Conservation (phyloP, 2,888 invertebrate genomes). For the Cantharis rufa region DNA sequence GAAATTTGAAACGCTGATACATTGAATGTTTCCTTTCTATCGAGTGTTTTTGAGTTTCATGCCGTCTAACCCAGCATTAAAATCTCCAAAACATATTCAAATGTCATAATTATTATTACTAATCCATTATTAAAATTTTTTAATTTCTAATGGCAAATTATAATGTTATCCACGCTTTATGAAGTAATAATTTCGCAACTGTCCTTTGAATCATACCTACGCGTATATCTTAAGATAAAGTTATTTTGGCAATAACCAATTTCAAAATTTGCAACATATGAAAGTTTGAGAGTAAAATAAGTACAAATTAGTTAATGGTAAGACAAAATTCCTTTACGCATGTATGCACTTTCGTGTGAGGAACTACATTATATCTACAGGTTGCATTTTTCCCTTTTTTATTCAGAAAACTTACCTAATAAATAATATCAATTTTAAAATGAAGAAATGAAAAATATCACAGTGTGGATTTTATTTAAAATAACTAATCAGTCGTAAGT, state of each 20-base stretch:
- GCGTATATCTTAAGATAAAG: neutral
- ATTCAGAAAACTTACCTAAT: neutral
- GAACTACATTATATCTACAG: neutral
- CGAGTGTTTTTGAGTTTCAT: neutral
- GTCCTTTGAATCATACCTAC: neutral
- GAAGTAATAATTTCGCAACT: neutral
- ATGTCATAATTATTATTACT: neutral
- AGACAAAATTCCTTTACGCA: neutral
- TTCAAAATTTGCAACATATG: neutral
- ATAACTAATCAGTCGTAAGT: constrained; percentile 34
- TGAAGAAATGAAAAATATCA: constrained; percentile 10
- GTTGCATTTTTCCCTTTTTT: neutral
- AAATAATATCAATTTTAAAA: constrained; percentile 13
- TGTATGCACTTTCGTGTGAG: neutral
- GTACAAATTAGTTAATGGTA: neutral
- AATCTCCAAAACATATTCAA: neutral
- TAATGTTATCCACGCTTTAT: neutral
- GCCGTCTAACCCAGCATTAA: neutral
- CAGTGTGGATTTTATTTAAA: constrained; percentile 10
- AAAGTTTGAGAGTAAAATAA: neutral
- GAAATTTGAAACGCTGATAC: neutral
- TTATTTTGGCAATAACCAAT: neutral
- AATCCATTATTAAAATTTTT: neutral
- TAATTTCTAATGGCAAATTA: neutral
- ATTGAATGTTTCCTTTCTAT: neutral